Percentiles rank a stretch among this genome's conserved stretches.
phyloP scores from a whole-genome alignment of 2,113 vertebrate genomes.

The Todiramphus chloris region DNA sequence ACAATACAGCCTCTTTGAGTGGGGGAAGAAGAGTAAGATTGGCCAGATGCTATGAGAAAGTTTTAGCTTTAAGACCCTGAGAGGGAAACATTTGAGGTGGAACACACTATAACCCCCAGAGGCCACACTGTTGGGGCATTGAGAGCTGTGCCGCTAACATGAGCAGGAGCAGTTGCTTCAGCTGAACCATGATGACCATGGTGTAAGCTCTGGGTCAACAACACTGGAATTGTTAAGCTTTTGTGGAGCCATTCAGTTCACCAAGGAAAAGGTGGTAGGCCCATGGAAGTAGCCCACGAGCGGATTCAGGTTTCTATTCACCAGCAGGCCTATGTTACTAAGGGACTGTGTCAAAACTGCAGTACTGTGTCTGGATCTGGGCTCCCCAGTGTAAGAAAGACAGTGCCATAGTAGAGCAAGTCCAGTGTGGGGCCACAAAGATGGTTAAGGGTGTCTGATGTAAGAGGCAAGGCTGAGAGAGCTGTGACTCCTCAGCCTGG shows the following conservation, averaged over 20 bases:
- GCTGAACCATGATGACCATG: too few relatives aligned
- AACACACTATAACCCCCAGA: background rate
- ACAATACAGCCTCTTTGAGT: background rate
- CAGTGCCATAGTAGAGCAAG: accelerated
- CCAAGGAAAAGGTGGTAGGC: background rate
- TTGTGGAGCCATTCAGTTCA: background rate
- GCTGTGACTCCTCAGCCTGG: background rate
- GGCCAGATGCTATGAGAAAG: too few relatives aligned
- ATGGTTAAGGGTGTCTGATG: background rate
- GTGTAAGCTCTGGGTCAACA: background rate
- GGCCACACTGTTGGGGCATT: accelerated
- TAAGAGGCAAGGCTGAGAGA: background rate
- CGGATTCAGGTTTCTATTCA: background rate
- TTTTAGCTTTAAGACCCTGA: background rate
- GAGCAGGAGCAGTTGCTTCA: background rate
- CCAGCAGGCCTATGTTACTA: accelerated
- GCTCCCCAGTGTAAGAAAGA: background rate
- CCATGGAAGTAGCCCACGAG: accelerated
- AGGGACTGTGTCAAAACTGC: background rate
- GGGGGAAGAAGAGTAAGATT: background rate
- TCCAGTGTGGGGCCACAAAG: background rate
- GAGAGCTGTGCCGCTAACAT: background rate
- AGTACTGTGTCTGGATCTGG: background rate
- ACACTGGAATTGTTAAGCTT: background rate
- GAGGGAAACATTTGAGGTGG: background rate